phyloP scores from a whole-genome alignment of 1,140 invertebrate species.

The Euglossa dilemma region DNA sequence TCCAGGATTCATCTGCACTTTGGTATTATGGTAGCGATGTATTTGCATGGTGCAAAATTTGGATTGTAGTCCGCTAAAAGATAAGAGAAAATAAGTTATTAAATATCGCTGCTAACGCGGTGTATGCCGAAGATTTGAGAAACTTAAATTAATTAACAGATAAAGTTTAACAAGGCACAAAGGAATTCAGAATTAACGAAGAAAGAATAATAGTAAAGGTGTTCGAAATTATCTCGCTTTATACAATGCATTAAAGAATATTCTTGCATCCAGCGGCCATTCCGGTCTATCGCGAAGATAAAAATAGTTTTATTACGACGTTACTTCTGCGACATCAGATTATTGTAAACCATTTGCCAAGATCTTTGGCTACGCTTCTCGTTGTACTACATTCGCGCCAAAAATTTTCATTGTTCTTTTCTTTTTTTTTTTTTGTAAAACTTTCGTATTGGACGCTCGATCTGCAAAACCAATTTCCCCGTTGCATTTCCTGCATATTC shows the following conservation, averaged over 20 bases:
- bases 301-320: not conserved
- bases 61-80: too few species aligned
- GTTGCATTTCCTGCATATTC: not conserved
- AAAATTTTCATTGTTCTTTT: not conserved
- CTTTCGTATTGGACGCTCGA: not conserved
- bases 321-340: not conserved
- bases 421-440: not conserved
- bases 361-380: not conserved
- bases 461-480: not conserved
- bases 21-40: not conserved
- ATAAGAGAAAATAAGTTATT: too few species aligned
- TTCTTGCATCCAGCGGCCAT: too few species aligned
- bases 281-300: too few species aligned
- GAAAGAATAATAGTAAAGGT: too few species aligned
- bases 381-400: not conserved
- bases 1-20: not conserved
- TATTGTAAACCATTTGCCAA: not conserved
- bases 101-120: too few species aligned
- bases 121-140: too few species aligned
- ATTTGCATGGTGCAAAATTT: not conserved
- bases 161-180: too few species aligned
- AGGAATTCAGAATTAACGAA: too few species aligned
- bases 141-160: too few species aligned
- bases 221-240: too few species aligned
- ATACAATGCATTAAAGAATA: too few species aligned